Conservation (phyloP, 2,113 vertebrate species). For the Ctenodactylus gundi region DNA sequence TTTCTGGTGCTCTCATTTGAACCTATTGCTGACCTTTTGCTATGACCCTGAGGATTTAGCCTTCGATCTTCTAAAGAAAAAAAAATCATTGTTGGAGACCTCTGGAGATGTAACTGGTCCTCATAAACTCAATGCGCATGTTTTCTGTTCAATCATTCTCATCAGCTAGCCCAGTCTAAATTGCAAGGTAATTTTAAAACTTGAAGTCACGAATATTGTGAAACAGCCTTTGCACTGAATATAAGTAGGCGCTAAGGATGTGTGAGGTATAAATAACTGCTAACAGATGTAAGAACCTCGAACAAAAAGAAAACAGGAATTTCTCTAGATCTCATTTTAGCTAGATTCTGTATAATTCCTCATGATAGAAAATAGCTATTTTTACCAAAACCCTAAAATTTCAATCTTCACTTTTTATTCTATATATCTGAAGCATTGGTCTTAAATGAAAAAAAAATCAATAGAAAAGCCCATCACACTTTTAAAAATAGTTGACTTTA, state of each 20-base stretch:
- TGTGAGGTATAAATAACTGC: not conserved
- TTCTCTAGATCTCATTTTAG: slow-evolving; percentile 15
- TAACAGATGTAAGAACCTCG: not conserved
- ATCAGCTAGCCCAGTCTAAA: not conserved
- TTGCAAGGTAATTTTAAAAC: not conserved
- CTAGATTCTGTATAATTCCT: not conserved
- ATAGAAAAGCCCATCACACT: not conserved
- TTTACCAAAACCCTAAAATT: not conserved
- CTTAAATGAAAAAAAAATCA: not conserved
- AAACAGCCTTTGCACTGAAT: not conserved
- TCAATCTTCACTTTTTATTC: not conserved
- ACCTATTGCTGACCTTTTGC: not conserved
- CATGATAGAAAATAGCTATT: not conserved
- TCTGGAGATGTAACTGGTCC: not conserved
- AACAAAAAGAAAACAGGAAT: not conserved
- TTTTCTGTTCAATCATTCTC: not conserved
- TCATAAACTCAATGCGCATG: not conserved
- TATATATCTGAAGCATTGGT: not conserved
- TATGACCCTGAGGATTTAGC: not conserved
- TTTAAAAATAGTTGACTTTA: not conserved
- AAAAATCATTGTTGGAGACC: not conserved
- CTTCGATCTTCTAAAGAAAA: not conserved
- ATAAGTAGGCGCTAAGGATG: not conserved
- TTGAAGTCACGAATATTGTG: not conserved
- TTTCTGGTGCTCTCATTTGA: not conserved